Percentiles rank a stretch among this genome's conserved stretches.
Conservation (phyloP, 2,797 vertebrate genomes). For the Thalassophryne amazonica region DNA sequence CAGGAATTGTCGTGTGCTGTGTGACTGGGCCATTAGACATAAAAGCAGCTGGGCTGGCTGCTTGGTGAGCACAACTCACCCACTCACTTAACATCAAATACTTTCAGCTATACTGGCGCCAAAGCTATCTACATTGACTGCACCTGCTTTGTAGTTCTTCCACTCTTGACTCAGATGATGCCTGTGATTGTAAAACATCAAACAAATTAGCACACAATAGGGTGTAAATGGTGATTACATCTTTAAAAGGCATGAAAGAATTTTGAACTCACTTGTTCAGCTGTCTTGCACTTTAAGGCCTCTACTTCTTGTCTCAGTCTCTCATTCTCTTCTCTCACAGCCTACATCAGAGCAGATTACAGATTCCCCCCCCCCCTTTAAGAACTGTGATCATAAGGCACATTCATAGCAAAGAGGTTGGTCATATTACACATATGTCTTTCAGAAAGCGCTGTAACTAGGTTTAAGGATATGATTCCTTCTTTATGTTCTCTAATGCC, state of each 20-base stretch:
- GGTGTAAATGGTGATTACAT: background rate
- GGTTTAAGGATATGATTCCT: no score
- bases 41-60: no score
- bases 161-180: conserved; percentile 80
- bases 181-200: conserved; percentile 63
- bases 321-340: conserved; percentile 80
- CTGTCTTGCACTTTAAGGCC: conserved; percentile 77
- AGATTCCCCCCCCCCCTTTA: background rate
- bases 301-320: conserved; percentile 82
- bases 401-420: background rate
- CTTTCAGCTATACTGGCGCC: no score
- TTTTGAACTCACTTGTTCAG: conserved; percentile 79
- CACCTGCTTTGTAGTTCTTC: conserved; percentile 90
- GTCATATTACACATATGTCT: no score
- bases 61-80: no score
- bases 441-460: no score
- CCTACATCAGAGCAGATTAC: conserved; percentile 67
- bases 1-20: no score
- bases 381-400: conserved; percentile 23
- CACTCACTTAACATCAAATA: no score
- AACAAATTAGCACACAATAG: conserved; percentile 2
- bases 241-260: background rate
- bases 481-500: no score
- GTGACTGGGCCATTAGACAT: no score
- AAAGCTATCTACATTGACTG: conserved; percentile 48